Evolutionary conservation across 2,888 invertebrate species (phyloP).

Genomic region (Periphyllus acericola): DNA sequence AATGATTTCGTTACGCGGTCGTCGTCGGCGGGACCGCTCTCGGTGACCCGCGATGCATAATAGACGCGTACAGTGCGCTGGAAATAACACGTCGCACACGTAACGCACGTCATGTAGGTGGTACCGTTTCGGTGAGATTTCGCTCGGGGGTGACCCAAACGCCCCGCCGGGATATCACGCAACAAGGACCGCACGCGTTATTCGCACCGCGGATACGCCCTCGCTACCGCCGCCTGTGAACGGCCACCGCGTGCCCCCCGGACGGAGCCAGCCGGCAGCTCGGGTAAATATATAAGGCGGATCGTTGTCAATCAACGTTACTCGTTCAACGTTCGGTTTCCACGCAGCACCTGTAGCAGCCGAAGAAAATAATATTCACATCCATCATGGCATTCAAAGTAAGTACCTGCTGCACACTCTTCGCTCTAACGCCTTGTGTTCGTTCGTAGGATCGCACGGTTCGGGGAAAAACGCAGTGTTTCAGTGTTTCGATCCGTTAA

Average conservation of each 20-base stretch:
- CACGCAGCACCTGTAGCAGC: conserved; percentile 12
- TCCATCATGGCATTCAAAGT: conserved; percentile 53
- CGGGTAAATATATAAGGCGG: conserved; percentile 47
- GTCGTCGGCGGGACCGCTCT: not conserved
- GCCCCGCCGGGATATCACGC: conserved; percentile 43
- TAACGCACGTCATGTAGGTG: not conserved
- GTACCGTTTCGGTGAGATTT: conserved; percentile 37
- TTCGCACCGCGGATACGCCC: conserved; percentile 29
- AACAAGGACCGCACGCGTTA: not conserved
- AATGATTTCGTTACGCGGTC: not conserved
- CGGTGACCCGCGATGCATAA: not conserved
- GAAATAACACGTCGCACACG: not conserved
- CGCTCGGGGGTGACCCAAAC: conserved; percentile 56
- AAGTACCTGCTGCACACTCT: not conserved
- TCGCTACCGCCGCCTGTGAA: not conserved
- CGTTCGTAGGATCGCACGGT: no score
- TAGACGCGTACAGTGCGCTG: no score
- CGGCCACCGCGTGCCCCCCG: not conserved
- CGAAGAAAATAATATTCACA: conserved; percentile 7
- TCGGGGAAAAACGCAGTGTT: not conserved
- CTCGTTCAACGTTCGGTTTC: conserved; percentile 44
- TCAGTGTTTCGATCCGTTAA: not conserved
- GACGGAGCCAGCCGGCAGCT: conserved; percentile 31
- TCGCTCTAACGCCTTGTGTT: no score
- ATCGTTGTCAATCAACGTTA: conserved; percentile 54